Conservation (phyloP, 2,797 vertebrate species). For the Lerista edwardsae region DNA sequence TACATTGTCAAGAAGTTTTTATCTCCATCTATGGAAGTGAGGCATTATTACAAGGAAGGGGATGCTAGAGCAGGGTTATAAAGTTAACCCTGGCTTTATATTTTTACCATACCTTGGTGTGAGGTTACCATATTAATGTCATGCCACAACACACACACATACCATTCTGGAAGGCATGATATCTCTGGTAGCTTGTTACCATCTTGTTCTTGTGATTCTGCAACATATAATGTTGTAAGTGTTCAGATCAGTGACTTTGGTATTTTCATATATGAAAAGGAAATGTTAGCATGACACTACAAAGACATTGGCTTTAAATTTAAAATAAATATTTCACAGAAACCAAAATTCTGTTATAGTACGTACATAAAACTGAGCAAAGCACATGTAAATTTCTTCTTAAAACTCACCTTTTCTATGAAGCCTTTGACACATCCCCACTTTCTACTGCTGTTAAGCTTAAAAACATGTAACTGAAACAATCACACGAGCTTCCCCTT, state of each 20-base stretch:
- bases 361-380: not conserved
- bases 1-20: not conserved
- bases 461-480: too few species aligned
- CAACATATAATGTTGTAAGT: not conserved
- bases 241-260: not conserved
- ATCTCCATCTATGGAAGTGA: not conserved
- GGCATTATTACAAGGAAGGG: not conserved
- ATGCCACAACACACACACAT: not conserved
- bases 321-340: not conserved
- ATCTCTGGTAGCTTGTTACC: not conserved
- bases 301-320: not conserved
- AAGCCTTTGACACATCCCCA: too few species aligned
- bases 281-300: not conserved
- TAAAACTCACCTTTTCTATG: too few species aligned
- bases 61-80: not conserved
- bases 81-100: not conserved
- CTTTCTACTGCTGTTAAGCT: too few species aligned
- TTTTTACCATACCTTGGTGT: not conserved
- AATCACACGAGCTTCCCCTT: too few species aligned
- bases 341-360: not conserved
- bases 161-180: not conserved
- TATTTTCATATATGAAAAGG: not conserved
- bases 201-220: not conserved
- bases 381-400: accelerated
- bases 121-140: not conserved